These are phyloP conservation scores for Hucho hucho DNA, from an alignment of 2,113 vertebrate genomes.

Conservation along the genomic window DNA sequence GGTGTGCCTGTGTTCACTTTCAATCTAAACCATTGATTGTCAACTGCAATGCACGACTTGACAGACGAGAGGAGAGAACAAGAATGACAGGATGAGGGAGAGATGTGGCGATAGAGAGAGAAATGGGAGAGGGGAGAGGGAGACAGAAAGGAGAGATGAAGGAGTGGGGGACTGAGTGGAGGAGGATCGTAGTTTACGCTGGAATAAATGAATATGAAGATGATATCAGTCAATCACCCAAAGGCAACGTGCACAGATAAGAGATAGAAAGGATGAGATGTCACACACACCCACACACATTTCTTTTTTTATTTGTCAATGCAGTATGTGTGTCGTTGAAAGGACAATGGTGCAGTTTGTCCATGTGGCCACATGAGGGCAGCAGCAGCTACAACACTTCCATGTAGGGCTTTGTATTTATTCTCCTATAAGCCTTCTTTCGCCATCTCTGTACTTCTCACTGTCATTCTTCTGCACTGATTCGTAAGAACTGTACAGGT, in stretches of 20 bases:
- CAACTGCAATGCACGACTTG: slow-evolving; percentile 14
- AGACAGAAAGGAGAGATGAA: slow-evolving; percentile 23
- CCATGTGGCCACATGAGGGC: slow-evolving; percentile 55
- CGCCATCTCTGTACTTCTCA: not conserved
- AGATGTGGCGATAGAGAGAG: slow-evolving; percentile 38
- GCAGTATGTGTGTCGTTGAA: not conserved
- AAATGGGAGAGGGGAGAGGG: slow-evolving; percentile 9
- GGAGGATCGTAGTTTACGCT: not conserved
- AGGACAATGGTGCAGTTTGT: not conserved
- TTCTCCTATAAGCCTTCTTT: too few species aligned
- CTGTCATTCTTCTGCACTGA: not conserved
- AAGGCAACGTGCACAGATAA: slow-evolving; percentile 37
- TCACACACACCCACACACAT: slow-evolving; percentile 13
- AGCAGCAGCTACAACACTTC: slow-evolving; percentile 40
- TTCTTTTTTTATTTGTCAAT: not conserved
- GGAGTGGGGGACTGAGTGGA: slow-evolving; percentile 29
- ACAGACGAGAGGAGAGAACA: slow-evolving; percentile 31
- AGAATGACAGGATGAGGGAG: slow-evolving; percentile 27
- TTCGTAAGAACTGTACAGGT: too few species aligned
- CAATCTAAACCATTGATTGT: not conserved
- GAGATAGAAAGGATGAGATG: not conserved
- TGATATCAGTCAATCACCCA: slow-evolving; percentile 44
- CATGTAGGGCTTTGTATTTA: not conserved
- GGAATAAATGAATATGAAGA: slow-evolving; percentile 50
- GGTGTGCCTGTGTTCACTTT: not conserved